These are phyloP conservation scores for Vireo altiloquus DNA, from an alignment of 2,113 vertebrate genomes.

Conservation along the genomic window DNA sequence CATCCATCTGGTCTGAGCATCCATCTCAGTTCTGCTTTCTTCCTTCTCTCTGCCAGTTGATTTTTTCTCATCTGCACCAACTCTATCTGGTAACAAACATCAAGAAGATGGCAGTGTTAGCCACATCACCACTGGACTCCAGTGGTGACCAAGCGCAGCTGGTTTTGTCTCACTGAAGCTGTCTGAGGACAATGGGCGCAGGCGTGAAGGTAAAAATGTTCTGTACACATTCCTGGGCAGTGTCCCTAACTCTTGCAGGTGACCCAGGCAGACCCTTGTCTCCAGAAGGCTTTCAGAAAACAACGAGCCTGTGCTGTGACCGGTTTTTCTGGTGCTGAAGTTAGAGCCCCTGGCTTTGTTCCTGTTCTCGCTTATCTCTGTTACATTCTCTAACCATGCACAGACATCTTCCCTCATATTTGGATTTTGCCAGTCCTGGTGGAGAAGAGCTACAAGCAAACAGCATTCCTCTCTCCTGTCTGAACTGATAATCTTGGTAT, in stretches of 20 bases:
- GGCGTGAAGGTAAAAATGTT: neutral
- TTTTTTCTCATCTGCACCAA: neutral
- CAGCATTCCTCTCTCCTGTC: conserved; percentile 34
- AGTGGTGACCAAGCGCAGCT: neutral
- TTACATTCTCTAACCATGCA: neutral
- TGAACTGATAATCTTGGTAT: conserved; percentile 25
- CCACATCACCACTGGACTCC: neutral
- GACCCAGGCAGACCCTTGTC: neutral
- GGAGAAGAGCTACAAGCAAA: conserved; percentile 42
- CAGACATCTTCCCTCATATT: neutral
- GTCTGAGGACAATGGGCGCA: neutral
- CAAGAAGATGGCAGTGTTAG: neutral
- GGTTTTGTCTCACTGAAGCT: neutral
- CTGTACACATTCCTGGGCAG: neutral
- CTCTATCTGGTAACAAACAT: neutral
- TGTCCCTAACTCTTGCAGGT: neutral
- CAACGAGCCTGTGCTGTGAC: neutral
- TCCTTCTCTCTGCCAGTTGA: neutral
- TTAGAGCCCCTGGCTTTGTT: neutral
- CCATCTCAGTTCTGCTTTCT: neutral
- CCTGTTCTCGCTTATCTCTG: neutral
- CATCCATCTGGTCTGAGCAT: neutral
- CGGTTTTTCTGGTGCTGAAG: conserved; percentile 5
- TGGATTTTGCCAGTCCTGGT: conserved; percentile 18
- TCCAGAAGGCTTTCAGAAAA: conserved; percentile 9